Evolutionary conservation across 2,797 vertebrate genomes (phyloP).

Genomic region (Trachurus trachurus): DNA sequence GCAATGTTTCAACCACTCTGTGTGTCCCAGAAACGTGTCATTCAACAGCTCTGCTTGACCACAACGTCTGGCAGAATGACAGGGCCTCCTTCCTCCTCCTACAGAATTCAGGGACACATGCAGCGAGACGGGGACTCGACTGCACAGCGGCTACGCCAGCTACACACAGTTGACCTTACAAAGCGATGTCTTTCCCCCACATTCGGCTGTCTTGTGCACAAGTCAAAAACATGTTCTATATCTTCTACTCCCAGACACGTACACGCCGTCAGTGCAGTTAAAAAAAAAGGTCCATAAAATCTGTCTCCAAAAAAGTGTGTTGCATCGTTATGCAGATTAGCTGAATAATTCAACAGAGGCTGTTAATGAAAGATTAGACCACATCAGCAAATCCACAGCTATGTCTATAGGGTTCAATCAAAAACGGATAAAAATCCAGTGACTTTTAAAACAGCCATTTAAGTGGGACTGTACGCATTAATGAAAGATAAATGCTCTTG

Average conservation of each 20-base stretch:
- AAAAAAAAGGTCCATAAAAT: conserved; percentile 26
- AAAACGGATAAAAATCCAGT: conserved; percentile 79
- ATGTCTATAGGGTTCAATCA: conserved; percentile 82
- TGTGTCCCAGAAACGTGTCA: conserved; percentile 59
- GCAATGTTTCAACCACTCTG: conserved; percentile 45
- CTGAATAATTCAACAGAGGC: conserved; percentile 73
- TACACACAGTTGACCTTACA: conserved; percentile 29
- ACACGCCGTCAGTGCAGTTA: conserved; percentile 3
- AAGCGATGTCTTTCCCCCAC: not conserved
- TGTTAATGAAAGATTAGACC: conserved; percentile 77
- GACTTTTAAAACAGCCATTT: conserved; percentile 78
- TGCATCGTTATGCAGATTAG: conserved; percentile 60
- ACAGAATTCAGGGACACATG: conserved; percentile 36
- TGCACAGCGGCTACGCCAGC: conserved; percentile 29
- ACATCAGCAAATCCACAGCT: conserved; percentile 68
- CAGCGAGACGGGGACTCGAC: conserved; percentile 2
- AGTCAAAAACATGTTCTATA: not conserved
- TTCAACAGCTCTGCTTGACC: conserved; percentile 52
- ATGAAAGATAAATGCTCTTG: conserved; percentile 81
- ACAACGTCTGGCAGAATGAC: conserved; percentile 31
- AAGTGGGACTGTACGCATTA: conserved; percentile 71
- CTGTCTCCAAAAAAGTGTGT: conserved; percentile 24
- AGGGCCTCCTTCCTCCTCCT: conserved; percentile 24
- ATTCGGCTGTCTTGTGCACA: conserved; percentile 3
- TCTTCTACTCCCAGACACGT: not conserved